These are phyloP conservation scores for Glaucomys volans DNA, from an alignment of 2,113 vertebrate genomes.

Conservation along the genomic window DNA sequence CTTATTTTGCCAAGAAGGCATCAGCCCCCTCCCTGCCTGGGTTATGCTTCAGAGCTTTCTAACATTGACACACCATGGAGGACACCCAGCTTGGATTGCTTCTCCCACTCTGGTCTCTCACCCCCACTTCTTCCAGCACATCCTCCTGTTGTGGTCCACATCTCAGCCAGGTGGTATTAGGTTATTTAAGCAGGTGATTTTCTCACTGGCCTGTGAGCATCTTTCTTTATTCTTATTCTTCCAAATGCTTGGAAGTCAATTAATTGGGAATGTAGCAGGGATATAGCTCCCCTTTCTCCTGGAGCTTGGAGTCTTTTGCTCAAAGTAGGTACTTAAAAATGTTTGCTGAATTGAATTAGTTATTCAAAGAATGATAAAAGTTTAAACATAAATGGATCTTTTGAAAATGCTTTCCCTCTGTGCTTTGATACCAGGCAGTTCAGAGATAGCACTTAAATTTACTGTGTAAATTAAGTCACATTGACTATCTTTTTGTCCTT, in stretches of 20 bases:
- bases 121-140: background rate
- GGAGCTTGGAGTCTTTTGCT: background rate
- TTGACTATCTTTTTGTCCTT: background rate
- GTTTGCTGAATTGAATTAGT: background rate
- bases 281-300: constrained; percentile 15
- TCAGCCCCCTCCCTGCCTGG: background rate
- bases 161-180: background rate
- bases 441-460: background rate
- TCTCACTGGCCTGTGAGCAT: background rate
- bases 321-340: background rate
- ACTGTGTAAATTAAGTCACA: background rate
- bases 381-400: background rate
- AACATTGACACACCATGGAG: background rate
- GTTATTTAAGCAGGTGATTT: background rate
- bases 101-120: background rate
- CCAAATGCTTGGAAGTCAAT: background rate
- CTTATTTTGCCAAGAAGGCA: constrained; percentile 6
- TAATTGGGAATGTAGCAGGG: background rate
- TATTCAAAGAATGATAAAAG: constrained; percentile 32
- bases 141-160: background rate
- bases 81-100: background rate
- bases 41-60: background rate
- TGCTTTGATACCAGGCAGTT: constrained; percentile 10
- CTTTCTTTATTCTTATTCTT: constrained; percentile 22
- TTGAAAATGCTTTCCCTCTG: background rate